Evolutionary conservation across 1,140 invertebrate genomes (phyloP).

Genomic region (Araneus ventricosus): DNA sequence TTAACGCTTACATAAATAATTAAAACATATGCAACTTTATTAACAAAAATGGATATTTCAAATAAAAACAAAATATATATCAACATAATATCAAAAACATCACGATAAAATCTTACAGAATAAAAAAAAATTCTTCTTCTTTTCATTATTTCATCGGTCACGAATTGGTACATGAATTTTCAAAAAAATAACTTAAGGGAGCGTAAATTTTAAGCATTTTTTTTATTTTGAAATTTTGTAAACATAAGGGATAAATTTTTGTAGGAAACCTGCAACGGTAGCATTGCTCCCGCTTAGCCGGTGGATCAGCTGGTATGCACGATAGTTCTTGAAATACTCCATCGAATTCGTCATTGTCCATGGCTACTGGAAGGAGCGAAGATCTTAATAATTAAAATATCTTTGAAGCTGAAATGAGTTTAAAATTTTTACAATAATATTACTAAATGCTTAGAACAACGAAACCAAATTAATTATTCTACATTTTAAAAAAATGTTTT

Average conservation of each 20-base stretch:
- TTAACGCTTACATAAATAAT: no score
- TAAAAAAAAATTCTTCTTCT: no score
- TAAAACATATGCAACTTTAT: no score
- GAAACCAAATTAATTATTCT: background rate
- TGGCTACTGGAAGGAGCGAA: background rate
- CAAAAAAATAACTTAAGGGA: background rate
- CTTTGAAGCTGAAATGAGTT: no score
- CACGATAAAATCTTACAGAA: no score
- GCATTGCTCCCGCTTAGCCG: conserved; percentile 50
- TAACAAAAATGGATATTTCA: no score
- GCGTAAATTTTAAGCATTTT: background rate
- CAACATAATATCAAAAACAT: no score
- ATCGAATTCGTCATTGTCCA: conserved; percentile 9
- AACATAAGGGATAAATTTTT: background rate
- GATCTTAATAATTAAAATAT: background rate
- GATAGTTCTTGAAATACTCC: conserved; percentile 56
- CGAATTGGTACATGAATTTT: no score
- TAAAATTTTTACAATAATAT: no score
- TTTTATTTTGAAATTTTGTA: background rate
- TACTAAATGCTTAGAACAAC: background rate
- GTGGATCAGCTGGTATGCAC: conserved; percentile 60
- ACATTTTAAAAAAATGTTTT: background rate
- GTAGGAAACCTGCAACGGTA: conserved; percentile 26
- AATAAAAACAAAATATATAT: no score
- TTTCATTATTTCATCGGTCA: no score